These are phyloP conservation scores for Gryllus longicercus DNA, from an alignment of 2,888 invertebrate species.

Conservation along the genomic window DNA sequence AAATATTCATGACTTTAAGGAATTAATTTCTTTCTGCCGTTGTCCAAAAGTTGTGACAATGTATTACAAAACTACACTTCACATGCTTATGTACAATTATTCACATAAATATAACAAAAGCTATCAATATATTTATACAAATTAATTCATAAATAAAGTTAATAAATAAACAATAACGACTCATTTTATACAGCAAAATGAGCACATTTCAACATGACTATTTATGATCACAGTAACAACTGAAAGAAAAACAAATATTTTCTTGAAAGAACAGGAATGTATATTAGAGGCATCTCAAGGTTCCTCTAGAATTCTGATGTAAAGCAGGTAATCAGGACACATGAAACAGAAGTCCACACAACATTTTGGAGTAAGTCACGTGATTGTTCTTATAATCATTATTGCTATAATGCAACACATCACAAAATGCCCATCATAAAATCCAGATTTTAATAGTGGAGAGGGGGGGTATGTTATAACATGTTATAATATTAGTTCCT, in stretches of 20 bases:
- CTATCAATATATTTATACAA: constrained; percentile 19
- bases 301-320: neutral
- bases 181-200: neutral
- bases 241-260: neutral
- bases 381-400: too few relatives aligned
- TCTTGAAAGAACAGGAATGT: neutral
- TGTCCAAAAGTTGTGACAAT: too few relatives aligned
- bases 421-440: constrained; percentile 18
- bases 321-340: neutral
- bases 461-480: too few relatives aligned
- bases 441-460: neutral
- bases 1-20: too few relatives aligned
- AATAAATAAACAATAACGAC: neutral
- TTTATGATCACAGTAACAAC: constrained; percentile 21
- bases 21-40: too few relatives aligned
- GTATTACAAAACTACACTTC: constrained; percentile 22
- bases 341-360: too few relatives aligned
- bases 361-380: too few relatives aligned
- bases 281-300: neutral
- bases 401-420: neutral
- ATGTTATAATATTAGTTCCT: too few relatives aligned
- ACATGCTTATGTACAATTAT: constrained; percentile 23
- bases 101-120: constrained; percentile 22
- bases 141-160: neutral
- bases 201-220: constrained; percentile 20